Percentiles rank a stretch among this genome's conserved stretches.
phyloP scores from a whole-genome alignment of 2,888 invertebrate genomes.

The Hermaeophaga mercurialis region DNA sequence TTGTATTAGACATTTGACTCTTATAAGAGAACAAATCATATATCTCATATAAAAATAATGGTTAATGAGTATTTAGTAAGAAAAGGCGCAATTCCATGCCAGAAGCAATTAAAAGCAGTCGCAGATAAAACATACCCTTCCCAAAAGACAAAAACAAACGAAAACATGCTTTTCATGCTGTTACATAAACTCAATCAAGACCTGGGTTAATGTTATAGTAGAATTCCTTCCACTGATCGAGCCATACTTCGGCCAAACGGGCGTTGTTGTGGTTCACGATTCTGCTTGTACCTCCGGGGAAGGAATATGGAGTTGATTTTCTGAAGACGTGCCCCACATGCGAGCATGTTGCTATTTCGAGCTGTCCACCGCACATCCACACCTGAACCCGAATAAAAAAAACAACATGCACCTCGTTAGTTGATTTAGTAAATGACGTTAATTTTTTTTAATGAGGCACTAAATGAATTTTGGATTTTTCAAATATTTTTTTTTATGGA shows the following conservation, averaged over 20 bases:
- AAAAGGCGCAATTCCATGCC: neutral
- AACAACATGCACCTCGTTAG: slow-evolving; percentile 30
- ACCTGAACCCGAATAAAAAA: slow-evolving; percentile 64
- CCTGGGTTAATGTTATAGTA: slow-evolving; percentile 99
- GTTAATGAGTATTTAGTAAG: no score
- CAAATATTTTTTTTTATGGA: no score
- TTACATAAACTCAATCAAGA: slow-evolving; percentile 50
- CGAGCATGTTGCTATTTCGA: slow-evolving; percentile 94
- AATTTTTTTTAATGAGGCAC: neutral
- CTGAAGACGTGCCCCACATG: slow-evolving; percentile 97
- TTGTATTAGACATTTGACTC: no score
- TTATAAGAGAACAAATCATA: no score
- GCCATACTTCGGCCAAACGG: slow-evolving; percentile 97
- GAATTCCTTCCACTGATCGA: slow-evolving; percentile 99
- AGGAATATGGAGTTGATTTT: slow-evolving; percentile 96
- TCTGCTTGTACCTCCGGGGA: slow-evolving; percentile 95
- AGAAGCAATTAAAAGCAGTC: neutral
- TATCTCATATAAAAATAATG: no score
- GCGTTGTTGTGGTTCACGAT: slow-evolving; percentile 99
- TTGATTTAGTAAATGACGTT: slow-evolving; percentile 3
- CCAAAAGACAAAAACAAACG: neutral
- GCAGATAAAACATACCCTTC: neutral
- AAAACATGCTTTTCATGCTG: slow-evolving; percentile 31
- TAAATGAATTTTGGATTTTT: no score
- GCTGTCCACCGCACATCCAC: slow-evolving; percentile 96